Conservation (phyloP, 2,113 vertebrate genomes). For the Varanus salvator region DNA sequence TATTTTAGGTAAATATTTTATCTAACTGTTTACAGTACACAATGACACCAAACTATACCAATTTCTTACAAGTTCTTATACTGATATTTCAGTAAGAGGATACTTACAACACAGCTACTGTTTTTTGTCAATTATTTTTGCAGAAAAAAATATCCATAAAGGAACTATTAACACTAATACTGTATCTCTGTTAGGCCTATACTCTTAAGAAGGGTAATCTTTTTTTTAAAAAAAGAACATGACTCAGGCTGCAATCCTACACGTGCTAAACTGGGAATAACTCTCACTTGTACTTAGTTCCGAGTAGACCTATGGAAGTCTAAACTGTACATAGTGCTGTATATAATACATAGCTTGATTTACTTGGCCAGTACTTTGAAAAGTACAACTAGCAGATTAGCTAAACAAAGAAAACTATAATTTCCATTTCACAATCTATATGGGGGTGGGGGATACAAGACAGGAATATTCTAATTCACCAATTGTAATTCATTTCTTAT, state of each 20-base stretch:
- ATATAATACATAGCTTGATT: not conserved
- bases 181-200: not conserved
- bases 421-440: not conserved
- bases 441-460: not conserved
- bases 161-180: not conserved
- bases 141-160: not conserved
- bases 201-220: not conserved
- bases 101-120: not conserved
- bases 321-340: not conserved
- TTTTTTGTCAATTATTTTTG: not conserved
- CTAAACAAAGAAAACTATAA: not conserved
- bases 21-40: no score
- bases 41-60: not conserved
- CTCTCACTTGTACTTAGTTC: no score
- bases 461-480: not conserved
- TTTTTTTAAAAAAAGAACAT: slow-evolving; percentile 5
- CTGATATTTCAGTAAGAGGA: not conserved
- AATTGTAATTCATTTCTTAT: not conserved
- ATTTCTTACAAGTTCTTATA: not conserved
- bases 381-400: not conserved
- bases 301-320: no score
- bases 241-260: not conserved
- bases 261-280: no score
- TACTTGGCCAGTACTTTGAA: not conserved
- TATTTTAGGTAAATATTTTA: not conserved